phyloP scores from a whole-genome alignment of 2,113 vertebrate genomes.

The Stigmatopora argus region DNA sequence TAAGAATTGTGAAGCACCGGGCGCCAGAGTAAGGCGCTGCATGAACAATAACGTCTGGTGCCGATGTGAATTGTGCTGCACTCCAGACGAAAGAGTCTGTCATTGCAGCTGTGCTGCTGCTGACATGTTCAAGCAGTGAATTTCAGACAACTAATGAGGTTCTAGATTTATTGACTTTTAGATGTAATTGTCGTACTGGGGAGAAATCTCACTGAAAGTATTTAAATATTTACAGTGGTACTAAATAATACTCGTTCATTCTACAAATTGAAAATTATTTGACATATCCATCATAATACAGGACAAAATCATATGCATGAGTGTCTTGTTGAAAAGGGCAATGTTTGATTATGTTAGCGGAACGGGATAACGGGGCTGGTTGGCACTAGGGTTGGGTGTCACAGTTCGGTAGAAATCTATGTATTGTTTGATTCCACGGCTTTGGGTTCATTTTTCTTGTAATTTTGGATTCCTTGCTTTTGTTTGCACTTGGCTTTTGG shows the following conservation, averaged over 20 bases:
- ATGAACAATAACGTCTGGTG: slow-evolving; percentile 57
- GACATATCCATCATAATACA: too few species aligned
- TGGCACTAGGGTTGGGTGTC: too few species aligned
- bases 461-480: too few species aligned
- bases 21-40: slow-evolving; percentile 58
- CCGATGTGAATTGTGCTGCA: slow-evolving; percentile 45
- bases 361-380: too few species aligned
- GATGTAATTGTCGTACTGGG: slow-evolving; percentile 44
- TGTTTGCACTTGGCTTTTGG: too few species aligned
- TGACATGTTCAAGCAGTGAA: slow-evolving; percentile 51
- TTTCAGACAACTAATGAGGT: slow-evolving; percentile 55
- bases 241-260: slow-evolving; percentile 26
- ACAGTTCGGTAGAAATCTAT: too few species aligned
- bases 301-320: too few species aligned
- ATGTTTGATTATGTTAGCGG: too few species aligned
- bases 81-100: slow-evolving; percentile 45
- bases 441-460: too few species aligned
- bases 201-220: slow-evolving; percentile 58
- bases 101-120: slow-evolving; percentile 51
- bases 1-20: slow-evolving; percentile 56
- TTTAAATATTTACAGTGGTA: slow-evolving; percentile 34
- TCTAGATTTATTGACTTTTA: slow-evolving; percentile 56
- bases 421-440: too few species aligned
- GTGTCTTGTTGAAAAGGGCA: too few species aligned
- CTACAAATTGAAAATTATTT: too few species aligned